Percentiles rank a stretch among this genome's conserved stretches.
Evolutionary conservation across 2,113 vertebrate species (phyloP).

Genomic region (Asarcornis scutulata): DNA sequence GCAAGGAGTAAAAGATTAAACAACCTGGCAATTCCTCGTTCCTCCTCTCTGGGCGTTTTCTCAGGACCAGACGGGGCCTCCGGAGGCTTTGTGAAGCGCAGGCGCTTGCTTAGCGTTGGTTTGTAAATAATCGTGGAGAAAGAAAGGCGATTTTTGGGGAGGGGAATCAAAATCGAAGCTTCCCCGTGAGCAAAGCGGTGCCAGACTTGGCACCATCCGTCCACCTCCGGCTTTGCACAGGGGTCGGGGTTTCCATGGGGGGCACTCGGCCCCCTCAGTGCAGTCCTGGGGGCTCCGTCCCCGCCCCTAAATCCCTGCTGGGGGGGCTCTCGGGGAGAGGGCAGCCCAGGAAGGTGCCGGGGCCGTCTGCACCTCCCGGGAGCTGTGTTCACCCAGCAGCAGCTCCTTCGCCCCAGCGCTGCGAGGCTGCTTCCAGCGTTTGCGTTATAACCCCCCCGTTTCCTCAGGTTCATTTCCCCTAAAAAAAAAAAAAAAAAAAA

Average conservation of each 20-base stretch:
- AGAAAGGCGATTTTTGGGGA: neutral
- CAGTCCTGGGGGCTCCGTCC: no score
- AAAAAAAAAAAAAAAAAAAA: neutral
- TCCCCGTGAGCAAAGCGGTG: neutral
- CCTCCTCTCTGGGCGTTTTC: neutral
- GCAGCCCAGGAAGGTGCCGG: no score
- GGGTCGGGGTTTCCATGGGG: neutral
- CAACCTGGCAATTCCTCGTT: conserved; percentile 16
- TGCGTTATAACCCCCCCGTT: neutral
- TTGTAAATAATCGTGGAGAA: neutral
- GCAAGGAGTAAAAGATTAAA: conserved; percentile 61
- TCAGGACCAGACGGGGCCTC: neutral
- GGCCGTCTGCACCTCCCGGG: neutral
- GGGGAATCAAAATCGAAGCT: neutral
- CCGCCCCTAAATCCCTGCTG: no score
- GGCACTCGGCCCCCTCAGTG: no score
- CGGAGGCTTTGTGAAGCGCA: neutral
- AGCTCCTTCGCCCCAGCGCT: neutral
- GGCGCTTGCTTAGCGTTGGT: neutral
- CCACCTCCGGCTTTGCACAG: neutral
- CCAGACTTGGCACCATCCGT: neutral
- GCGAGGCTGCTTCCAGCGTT: conserved; percentile 42
- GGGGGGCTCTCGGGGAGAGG: no score
- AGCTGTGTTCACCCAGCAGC: conserved; percentile 5
- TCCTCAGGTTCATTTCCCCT: conserved; percentile 43